Base-by-base conservation (phyloP, 2,797 vertebrate genomes). In the Amazona ochrocephala region DNA sequence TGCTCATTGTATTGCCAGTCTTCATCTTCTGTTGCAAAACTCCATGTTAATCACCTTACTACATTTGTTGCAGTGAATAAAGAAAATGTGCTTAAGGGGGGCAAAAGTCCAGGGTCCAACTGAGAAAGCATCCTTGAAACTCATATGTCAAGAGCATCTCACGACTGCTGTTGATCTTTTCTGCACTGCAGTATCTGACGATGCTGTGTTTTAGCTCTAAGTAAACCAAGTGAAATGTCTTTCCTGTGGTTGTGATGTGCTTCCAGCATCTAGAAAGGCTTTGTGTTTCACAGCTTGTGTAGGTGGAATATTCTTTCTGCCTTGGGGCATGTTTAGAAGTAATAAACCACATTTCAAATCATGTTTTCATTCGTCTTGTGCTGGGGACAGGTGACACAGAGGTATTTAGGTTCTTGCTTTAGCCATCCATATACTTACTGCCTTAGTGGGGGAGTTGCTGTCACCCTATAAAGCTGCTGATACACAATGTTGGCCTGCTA, bases 401-500 rank as follows among this genome's bases (percentile, higher is more conserved):
- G 87, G 68, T 96, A 91, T 97, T 97, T 93, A 89, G 77, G 87
- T 23, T 87, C 83, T 95, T 87, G 80, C 71, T 95, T 72, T 32
- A 83, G 61, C 65, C 79, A 87, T 96, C 87, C 51, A 34, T 74
- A 44, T 78, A 37, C 23, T 23, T 26, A 60, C 41, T 29, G 54
- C 37, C 62, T 93, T 84, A 67, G 81, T 32, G 76, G 79, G 90
- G 78, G 41, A 89, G 75, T 90, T 91, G 87, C 78, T 95, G 87
- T 93, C 85, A 71, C 71, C 41, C 76, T 71, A 70, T 89, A 73
- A 96, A 97, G 95, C 44, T 92, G 79, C 97, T 97, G 95, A 96
- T 94, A 77, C 41, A 90, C 92, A 82, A 82, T 91, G 87, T 91
- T 71, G 39, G 85, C 92, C 96, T 96, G 85, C 60, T 94, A 45